Conservation (phyloP, 64 coral and sea anemone species). For the Montipora foliosa region DNA sequence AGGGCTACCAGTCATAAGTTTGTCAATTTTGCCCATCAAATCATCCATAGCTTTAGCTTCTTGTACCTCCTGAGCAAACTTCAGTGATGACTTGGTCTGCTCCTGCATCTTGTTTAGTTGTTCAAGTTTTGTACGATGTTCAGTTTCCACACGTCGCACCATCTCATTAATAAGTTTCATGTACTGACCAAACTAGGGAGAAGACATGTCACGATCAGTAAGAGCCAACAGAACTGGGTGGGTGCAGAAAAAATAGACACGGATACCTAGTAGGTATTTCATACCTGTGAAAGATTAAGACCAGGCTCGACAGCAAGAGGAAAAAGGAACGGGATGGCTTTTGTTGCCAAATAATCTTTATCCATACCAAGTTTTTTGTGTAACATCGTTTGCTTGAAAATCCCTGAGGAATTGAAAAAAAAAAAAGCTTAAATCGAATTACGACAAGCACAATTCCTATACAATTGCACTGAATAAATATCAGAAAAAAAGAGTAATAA, state of each 20-base stretch:
- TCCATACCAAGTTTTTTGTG: constrained; percentile 96
- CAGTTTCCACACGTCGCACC: constrained; percentile 52
- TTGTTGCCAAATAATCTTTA: constrained; percentile 95
- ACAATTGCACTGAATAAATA: no score
- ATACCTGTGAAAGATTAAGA: constrained; percentile 95
- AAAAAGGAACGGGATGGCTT: constrained; percentile 92
- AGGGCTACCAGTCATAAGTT: constrained; percentile 50
- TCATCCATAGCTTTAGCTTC: constrained; percentile 83
- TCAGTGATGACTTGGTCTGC: constrained; percentile 73
- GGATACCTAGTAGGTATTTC: not conserved
- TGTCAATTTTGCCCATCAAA: constrained; percentile 69
- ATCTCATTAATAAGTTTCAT: constrained; percentile 70
- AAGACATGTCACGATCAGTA: not conserved
- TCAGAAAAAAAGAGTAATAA: no score
- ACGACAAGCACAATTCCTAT: no score
- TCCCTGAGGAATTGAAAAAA: constrained; percentile 55
- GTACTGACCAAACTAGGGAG: constrained; percentile 61
- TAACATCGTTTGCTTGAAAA: constrained; percentile 95
- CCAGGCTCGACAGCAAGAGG: constrained; percentile 90
- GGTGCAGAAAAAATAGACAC: not conserved
- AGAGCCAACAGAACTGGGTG: not conserved
- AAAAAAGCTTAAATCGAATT: not conserved
- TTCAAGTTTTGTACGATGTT: constrained; percentile 68
- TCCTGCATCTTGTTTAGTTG: constrained; percentile 77
- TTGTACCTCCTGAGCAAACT: constrained; percentile 80